Percentiles rank a stretch among this genome's conserved stretches.
Conservation (phyloP, 2,888 invertebrate genomes). For the Apodemia hepburni region DNA sequence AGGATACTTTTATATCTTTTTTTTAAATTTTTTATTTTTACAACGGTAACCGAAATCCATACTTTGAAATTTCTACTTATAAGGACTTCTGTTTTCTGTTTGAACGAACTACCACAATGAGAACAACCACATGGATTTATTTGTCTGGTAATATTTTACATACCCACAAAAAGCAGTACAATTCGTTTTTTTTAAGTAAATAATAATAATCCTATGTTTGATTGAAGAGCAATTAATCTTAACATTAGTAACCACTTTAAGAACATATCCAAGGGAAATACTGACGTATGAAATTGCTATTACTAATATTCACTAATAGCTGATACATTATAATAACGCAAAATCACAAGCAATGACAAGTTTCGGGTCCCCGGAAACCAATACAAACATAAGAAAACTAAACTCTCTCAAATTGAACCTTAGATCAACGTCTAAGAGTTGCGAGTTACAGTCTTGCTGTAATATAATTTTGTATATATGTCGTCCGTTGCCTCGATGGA, state of each 20-base stretch:
- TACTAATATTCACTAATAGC: slow-evolving; percentile 16
- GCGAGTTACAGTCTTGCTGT: too few relatives aligned
- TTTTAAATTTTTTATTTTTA: too few relatives aligned
- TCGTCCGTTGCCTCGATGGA: slow-evolving; percentile 48
- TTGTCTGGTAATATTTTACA: too few relatives aligned
- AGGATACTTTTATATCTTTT: too few relatives aligned
- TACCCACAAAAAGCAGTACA: too few relatives aligned
- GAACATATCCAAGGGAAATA: slow-evolving; percentile 36
- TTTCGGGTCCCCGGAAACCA: slow-evolving; percentile 56
- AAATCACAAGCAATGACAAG: slow-evolving; percentile 72
- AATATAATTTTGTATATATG: slow-evolving; percentile 38
- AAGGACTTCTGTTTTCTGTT: too few relatives aligned
- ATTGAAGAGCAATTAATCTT: background rate
- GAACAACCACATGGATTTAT: too few relatives aligned
- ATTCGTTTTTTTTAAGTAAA: too few relatives aligned
- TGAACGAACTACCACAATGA: too few relatives aligned
- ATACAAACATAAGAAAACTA: slow-evolving; percentile 33
- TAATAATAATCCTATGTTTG: background rate
- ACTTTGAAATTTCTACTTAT: too few relatives aligned
- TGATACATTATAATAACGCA: slow-evolving; percentile 32
- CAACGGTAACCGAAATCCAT: too few relatives aligned
- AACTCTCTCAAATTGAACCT: slow-evolving; percentile 26
- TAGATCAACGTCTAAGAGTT: slow-evolving; percentile 1
- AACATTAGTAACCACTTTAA: background rate
- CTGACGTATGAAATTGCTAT: slow-evolving; percentile 30